These are phyloP conservation scores for Miniopterus natalensis DNA, from an alignment of 2,113 vertebrate genomes.

Conservation along the genomic window DNA sequence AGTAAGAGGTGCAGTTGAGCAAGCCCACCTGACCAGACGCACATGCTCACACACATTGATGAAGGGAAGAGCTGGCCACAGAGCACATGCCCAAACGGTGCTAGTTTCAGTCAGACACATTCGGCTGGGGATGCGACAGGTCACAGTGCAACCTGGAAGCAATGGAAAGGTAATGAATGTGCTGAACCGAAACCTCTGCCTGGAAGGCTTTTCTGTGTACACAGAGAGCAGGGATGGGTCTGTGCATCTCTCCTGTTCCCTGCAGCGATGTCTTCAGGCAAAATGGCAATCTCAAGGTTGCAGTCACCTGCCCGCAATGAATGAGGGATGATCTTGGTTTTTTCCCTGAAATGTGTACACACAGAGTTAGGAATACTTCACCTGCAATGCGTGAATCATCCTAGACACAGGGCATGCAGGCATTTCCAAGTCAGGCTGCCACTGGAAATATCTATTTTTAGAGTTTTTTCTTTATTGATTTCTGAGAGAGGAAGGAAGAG, in stretches of 20 bases:
- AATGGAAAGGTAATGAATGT: conserved; percentile 97
- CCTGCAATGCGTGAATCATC: conserved; percentile 36
- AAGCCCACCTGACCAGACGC: not conserved
- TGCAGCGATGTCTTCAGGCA: conserved; percentile 83
- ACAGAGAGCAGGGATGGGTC: conserved; percentile 87
- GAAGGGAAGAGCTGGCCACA: conserved; percentile 73
- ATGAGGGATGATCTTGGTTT: conserved; percentile 72
- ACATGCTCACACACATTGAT: not conserved
- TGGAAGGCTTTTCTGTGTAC: conserved; percentile 88
- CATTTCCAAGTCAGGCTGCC: conserved; percentile 64
- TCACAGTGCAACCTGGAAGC: conserved; percentile 95
- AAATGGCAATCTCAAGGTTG: conserved; percentile 72
- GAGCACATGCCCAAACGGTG: conserved; percentile 70
- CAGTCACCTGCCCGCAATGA: conserved; percentile 71
- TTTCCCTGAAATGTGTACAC: conserved; percentile 13
- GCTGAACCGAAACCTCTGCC: conserved; percentile 92
- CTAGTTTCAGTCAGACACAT: conserved; percentile 87
- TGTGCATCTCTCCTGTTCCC: conserved; percentile 79
- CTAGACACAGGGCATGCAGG: conserved; percentile 31
- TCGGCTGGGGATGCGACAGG: conserved; percentile 91
- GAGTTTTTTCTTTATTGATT: not conserved
- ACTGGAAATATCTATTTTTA: conserved; percentile 26
- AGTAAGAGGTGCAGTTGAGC: not conserved
- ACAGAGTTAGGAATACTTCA: conserved; percentile 41
- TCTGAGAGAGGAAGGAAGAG: too few species aligned